phyloP scores from a whole-genome alignment of 2,888 invertebrate genomes.

The Zaprionus obscuricornis region DNA sequence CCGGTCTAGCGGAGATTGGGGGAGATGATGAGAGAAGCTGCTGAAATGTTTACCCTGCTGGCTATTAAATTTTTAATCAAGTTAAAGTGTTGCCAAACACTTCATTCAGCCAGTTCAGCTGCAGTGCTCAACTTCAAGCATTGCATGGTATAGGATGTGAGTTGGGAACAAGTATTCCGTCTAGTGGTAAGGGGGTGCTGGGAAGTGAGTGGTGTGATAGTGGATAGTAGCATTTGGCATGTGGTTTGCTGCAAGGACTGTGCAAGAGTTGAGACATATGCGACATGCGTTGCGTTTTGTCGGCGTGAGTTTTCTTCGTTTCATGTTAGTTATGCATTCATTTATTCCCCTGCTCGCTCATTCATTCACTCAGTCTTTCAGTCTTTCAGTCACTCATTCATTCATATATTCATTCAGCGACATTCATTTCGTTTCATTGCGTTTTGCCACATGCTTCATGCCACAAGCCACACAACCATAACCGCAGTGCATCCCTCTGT shows the following conservation, averaged over 20 bases:
- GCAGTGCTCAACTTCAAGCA: conserved; percentile 12
- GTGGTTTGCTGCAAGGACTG: conserved; percentile 1
- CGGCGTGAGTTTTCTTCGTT: conserved; percentile 16
- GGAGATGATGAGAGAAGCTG: not conserved
- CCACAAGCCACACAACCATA: conserved; percentile 42
- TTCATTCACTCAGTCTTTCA: conserved; percentile 43
- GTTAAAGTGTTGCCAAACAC: conserved; percentile 79
- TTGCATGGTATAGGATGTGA: not conserved
- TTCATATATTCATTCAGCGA: conserved; percentile 59
- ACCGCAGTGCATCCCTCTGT: conserved; percentile 44
- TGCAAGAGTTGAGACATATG: too few species aligned
- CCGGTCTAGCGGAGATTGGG: not conserved
- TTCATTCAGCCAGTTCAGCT: conserved; percentile 54
- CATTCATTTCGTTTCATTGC: conserved; percentile 77
- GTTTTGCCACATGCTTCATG: conserved; percentile 41
- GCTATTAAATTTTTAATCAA: conserved; percentile 78
- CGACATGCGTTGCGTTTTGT: conserved; percentile 38
- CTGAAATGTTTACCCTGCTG: conserved; percentile 60
- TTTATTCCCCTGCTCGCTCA: conserved; percentile 58
- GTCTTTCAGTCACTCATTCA: conserved; percentile 53
- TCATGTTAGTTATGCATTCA: conserved; percentile 73
- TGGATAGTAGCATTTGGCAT: too few species aligned
- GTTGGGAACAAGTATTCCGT: too few species aligned
- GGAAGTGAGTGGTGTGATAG: conserved; percentile 1
- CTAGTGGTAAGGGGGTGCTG: not conserved